Evolutionary conservation across 2,113 vertebrate species (phyloP).

Genomic region (Pundamilia nyererei): DNA sequence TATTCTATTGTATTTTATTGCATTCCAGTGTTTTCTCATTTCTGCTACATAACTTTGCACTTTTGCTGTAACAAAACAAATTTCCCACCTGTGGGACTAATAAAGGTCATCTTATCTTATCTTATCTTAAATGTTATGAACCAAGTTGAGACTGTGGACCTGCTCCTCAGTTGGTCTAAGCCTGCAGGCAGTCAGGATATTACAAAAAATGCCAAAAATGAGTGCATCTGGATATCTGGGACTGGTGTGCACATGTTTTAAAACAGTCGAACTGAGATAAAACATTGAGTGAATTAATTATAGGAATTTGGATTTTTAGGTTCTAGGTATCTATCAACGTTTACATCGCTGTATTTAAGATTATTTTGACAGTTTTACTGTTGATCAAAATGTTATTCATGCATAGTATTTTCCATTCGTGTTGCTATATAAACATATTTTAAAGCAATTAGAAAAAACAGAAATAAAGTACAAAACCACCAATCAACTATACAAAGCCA

Average conservation of each 20-base stretch:
- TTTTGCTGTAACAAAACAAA: background rate
- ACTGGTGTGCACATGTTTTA: background rate
- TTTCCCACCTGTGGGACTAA: background rate
- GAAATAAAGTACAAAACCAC: background rate
- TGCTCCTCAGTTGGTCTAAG: background rate
- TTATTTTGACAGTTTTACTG: background rate
- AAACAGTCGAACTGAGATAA: background rate
- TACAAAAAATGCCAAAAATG: background rate
- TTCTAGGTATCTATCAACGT: background rate
- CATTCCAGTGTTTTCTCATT: background rate
- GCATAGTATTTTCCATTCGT: background rate
- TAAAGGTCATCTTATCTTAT: background rate
- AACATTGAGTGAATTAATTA: background rate
- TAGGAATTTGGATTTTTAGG: background rate
- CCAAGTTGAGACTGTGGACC: background rate
- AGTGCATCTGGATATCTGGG: background rate
- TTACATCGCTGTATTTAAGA: background rate
- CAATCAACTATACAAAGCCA: background rate
- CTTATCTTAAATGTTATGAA: background rate
- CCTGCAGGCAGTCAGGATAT: background rate
- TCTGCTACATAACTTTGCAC: background rate
- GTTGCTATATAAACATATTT: background rate
- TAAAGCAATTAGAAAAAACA: background rate
- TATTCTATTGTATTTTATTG: too few species aligned
- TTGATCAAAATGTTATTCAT: background rate